Base-by-base conservation (phyloP, 2,113 vertebrate genomes). In the Leucopsar rothschildi region DNA sequence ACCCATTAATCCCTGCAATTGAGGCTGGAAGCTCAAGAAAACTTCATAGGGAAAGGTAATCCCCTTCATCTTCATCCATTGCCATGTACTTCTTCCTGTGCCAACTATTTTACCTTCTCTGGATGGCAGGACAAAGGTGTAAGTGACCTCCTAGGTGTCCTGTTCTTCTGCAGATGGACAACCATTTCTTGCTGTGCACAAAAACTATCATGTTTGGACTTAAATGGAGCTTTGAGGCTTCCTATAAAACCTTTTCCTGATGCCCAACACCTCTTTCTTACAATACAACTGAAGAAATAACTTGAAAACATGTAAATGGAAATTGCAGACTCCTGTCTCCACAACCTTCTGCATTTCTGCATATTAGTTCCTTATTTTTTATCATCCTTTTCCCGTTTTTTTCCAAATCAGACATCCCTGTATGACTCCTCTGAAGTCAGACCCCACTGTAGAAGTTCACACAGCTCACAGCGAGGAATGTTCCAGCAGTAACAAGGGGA, bases 391-490 rank as follows among this genome's bases (percentile, higher is more conserved):
- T 69, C 2, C 10, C 1, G 2, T 52, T 47, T 50, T 65, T 65
- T 73, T 60, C 28, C 5, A 14, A 57, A 64, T 29, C 23, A 59
- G 59, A 33, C 10, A 35, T 35, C 12, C 70, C 21, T 33, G 2
- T 52, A 60, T 59, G 15, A 7, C 47, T 84, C 18, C 5, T 81
- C 24, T 61, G 19, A 65, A 70, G 42, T 42, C 47, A 82, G 23
- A 55, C 2, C 3, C 6, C 23, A 31, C 5, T 47, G 18, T 3
- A 52, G 70, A 75, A 53, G 18, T 28, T 35, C 2, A 2, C 0
- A 2, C 15, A 56, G 8, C 22, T 91, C 49, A n/a, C 44, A 56
- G 23, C 7, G 14, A 65, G 15, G 23, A 71, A 6, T 45, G n/a
- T 13, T 49, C 35, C 40, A 55, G 19, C 12, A 59, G 11, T 1